Percentiles rank a stretch among this genome's conserved stretches.
Evolutionary conservation across 2,113 vertebrate species (phyloP).

Genomic region (Cathartes aura): DNA sequence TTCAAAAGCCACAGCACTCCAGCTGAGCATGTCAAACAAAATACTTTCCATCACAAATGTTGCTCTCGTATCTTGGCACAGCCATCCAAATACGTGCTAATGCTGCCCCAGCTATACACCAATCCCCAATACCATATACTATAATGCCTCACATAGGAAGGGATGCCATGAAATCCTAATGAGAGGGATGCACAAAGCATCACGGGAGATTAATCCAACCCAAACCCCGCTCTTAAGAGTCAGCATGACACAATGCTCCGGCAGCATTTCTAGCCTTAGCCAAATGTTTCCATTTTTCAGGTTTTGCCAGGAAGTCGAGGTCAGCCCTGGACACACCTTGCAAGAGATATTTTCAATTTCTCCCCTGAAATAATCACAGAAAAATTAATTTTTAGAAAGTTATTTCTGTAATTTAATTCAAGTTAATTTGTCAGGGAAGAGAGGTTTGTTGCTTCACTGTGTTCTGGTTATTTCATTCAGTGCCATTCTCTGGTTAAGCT

Average conservation of each 20-base stretch:
- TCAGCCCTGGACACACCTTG: too few species aligned
- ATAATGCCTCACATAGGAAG: rapidly evolving
- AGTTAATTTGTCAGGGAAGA: neutral
- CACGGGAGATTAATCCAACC: rapidly evolving
- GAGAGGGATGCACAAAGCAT: neutral
- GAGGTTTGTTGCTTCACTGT: neutral
- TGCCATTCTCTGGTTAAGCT: neutral
- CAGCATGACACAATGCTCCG: rapidly evolving
- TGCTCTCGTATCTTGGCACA: rapidly evolving
- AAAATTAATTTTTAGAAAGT: neutral
- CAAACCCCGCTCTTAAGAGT: neutral
- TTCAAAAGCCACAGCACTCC: neutral
- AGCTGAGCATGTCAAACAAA: neutral
- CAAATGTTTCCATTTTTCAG: neutral
- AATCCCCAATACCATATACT: rapidly evolving
- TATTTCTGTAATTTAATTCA: neutral
- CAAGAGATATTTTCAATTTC: neutral
- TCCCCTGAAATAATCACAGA: neutral
- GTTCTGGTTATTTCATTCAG: neutral
- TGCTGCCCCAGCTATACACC: rapidly evolving
- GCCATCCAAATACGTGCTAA: rapidly evolving
- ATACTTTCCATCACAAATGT: neutral
- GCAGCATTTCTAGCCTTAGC: neutral
- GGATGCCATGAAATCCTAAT: neutral
- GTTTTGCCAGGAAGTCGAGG: neutral